Evolutionary conservation across 92 coral and sea anemone genomes (phyloP).

Genomic region (Pocillopora grandis): DNA sequence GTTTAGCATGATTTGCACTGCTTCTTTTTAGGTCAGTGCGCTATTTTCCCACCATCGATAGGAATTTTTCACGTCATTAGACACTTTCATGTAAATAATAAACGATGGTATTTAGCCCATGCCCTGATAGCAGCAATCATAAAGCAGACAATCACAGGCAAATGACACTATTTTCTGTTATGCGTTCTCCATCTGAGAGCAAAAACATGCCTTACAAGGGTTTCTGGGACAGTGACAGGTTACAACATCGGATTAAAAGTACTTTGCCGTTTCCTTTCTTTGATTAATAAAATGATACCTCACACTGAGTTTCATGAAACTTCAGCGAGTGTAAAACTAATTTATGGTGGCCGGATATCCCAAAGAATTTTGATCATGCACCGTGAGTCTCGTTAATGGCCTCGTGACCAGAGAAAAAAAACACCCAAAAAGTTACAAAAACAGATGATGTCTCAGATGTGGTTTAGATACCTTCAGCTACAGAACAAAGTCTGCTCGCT

Average conservation of each 20-base stretch:
- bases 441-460: constrained; percentile 9
- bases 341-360: constrained; percentile 13
- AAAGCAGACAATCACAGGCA: neutral
- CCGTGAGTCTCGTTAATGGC: neutral
- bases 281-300: neutral
- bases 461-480: neutral
- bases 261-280: neutral
- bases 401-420: constrained; percentile 1
- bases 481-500: neutral
- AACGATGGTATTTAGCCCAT: constrained; percentile 23
- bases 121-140: constrained; percentile 16
- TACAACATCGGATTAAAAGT: neutral
- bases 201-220: neutral
- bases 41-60: neutral
- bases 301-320: neutral
- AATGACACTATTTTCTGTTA: neutral
- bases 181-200: constrained; percentile 11
- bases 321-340: constrained; percentile 14
- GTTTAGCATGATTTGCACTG: neutral
- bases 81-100: constrained; percentile 2
- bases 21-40: too few species aligned
- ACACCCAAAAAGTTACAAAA: neutral
- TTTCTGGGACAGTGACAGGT: neutral
- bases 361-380: constrained; percentile 34
- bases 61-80: constrained; percentile 5